Evolutionary conservation across 2,888 invertebrate species (phyloP), one percentile per base, ranked within the genome.

Genomic region (Synanthedon vespiformis): DNA sequence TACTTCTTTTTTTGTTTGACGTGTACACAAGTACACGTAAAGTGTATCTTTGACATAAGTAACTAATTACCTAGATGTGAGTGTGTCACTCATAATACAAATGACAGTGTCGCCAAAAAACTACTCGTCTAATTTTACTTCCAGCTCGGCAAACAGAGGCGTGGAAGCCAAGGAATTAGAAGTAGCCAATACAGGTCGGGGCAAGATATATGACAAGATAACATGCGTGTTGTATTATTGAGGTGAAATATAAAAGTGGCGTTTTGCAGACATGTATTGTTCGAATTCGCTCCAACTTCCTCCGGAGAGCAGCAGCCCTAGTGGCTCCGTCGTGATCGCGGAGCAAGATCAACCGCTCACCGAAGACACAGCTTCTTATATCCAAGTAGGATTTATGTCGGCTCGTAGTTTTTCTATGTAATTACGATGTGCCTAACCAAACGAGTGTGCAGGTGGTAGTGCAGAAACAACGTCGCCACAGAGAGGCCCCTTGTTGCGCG

Each of bases 151-250:
- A 34, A 34, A 10, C 34, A 58, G 67, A 51, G 74, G 74, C 40
- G 72, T 74, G 1, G 71, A 74, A 57, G 72, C 68, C 8, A 72
- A 63, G 52, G 69, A 71, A 56, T 54, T 58, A 1, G 70, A 70
- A 48, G 55, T 64, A 12, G 61, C 59, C 2, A 63, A 62, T n/a
- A 51, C 54, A 40, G 59, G 40, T 47, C 50, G 61, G 34, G 62
- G 10, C 48, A 40, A 52, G 27, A 14, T 8, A 16, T 14, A 27
- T 22, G 48, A 41, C 48, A 49, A 44, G 13, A 16, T 14, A 18
- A 50, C 11, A 40, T 49, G 51, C 51, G 49, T 22, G n/a, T 5
- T 5, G 8, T 50, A 10, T 1, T 12, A 16, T 40, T 14, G 12
- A 3, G 12, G 40, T 51, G 22, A 12, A 5, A 40, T 34, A 22